phyloP scores from a whole-genome alignment of 2,888 invertebrate species.

The Drosophila maculinotata region DNA sequence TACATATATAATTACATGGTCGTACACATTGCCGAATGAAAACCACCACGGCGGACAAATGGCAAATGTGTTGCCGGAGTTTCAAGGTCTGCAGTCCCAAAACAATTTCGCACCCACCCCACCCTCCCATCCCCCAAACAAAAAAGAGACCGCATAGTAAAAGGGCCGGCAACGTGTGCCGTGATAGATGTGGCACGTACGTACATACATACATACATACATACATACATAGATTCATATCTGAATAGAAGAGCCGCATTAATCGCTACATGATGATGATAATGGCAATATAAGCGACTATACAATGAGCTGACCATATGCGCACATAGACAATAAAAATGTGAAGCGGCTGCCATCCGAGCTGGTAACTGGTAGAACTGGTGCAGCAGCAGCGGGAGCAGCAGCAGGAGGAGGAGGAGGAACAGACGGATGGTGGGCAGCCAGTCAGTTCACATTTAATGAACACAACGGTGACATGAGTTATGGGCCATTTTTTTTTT shows the following conservation, averaged over 20 bases:
- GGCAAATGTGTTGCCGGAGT: constrained; percentile 18
- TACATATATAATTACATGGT: constrained; percentile 21
- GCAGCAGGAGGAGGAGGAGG: constrained; percentile 14
- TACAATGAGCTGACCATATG: constrained; percentile 75
- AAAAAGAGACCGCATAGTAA: neutral
- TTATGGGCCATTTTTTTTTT: constrained; percentile 65
- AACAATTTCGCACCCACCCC: constrained; percentile 57
- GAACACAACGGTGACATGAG: constrained; percentile 74
- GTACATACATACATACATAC: neutral
- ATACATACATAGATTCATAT: constrained; percentile 14
- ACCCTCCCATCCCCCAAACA: neutral
- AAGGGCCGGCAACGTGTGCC: constrained; percentile 34
- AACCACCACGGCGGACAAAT: constrained; percentile 39
- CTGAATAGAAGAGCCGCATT: constrained; percentile 40
- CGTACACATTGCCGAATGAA: neutral
- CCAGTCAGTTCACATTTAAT: constrained; percentile 67
- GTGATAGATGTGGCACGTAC: constrained; percentile 69
- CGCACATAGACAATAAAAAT: constrained; percentile 72
- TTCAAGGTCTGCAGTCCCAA: constrained; percentile 57
- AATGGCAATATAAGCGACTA: constrained; percentile 73
- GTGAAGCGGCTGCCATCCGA: too few species aligned
- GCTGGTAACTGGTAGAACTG: constrained; percentile 27
- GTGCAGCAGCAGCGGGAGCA: constrained; percentile 17
- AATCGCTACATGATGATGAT: constrained; percentile 72
- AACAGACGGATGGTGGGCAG: constrained; percentile 27